These are phyloP conservation scores for Cyprinella venusta DNA, from an alignment of 2,797 vertebrate genomes.

Conservation along the genomic window DNA sequence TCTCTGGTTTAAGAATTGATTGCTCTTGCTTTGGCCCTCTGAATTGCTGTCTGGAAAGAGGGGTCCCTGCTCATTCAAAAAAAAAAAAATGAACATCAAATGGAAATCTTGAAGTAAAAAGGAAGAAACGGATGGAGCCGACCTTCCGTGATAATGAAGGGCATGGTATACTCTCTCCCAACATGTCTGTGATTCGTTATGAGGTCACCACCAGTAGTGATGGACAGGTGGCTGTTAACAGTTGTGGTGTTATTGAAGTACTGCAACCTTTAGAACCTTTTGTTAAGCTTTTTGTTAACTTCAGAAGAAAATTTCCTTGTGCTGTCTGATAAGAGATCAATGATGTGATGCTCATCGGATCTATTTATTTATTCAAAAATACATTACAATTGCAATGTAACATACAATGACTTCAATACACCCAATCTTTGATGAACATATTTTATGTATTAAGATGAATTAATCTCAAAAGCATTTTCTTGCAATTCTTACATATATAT, in stretches of 20 bases:
- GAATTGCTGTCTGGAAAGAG: conserved; percentile 72
- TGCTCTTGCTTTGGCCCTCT: conserved; percentile 72
- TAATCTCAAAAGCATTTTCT: too few relatives aligned
- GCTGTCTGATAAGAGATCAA: background rate
- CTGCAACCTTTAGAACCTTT: background rate
- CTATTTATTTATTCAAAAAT: background rate
- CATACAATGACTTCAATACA: background rate
- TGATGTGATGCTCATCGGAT: background rate
- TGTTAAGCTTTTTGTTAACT: background rate
- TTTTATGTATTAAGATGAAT: background rate
- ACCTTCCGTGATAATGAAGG: conserved; percentile 65
- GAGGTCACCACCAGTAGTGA: conserved; percentile 40
- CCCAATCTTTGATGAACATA: background rate
- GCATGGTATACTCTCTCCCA: conserved; percentile 26
- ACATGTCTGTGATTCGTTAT: conserved; percentile 25
- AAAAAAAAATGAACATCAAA: conserved; percentile 58
- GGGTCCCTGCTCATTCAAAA: conserved; percentile 39
- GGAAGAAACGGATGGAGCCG: conserved; percentile 63
- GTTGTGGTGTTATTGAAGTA: background rate
- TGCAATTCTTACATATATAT: too few relatives aligned
- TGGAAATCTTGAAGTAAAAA: conserved; percentile 67
- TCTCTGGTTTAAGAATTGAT: conserved; percentile 75
- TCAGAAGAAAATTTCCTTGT: background rate
- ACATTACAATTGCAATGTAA: background rate
- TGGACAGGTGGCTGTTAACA: conserved; percentile 29